Conservation (phyloP, 2,113 vertebrate genomes). For the Rhea americana region DNA sequence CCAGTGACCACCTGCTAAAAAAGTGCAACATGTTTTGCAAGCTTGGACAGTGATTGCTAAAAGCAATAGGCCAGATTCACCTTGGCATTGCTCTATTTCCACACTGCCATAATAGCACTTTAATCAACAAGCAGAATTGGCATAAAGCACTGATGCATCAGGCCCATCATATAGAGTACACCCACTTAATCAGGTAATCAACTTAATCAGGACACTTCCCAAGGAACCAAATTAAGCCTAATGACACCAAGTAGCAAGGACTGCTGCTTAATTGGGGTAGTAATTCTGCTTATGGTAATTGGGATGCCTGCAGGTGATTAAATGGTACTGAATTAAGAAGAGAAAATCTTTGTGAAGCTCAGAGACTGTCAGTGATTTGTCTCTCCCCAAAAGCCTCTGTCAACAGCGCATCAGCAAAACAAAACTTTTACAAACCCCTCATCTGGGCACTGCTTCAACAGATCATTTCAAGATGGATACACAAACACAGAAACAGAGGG, state of each 20-base stretch:
- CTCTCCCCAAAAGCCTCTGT: slow-evolving; percentile 57
- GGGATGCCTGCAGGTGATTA: slow-evolving; percentile 75
- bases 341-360: slow-evolving; percentile 52
- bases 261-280: slow-evolving; percentile 75
- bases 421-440: slow-evolving; percentile 14
- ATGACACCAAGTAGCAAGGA: slow-evolving; percentile 72
- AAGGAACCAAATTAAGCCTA: slow-evolving; percentile 78
- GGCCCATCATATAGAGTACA: slow-evolving; percentile 61
- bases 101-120: background rate
- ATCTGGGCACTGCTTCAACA: background rate
- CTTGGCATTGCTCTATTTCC: slow-evolving; percentile 6
- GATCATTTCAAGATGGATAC: background rate
- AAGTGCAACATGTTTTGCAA: background rate
- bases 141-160: slow-evolving; percentile 55
- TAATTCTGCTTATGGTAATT: slow-evolving; percentile 75
- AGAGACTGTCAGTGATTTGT: slow-evolving; percentile 54
- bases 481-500: background rate
- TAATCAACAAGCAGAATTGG: slow-evolving; percentile 58
- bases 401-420: slow-evolving; percentile 43
- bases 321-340: slow-evolving; percentile 62
- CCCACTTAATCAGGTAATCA: slow-evolving; percentile 77
- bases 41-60: background rate
- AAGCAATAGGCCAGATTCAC: slow-evolving; percentile 28
- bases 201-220: slow-evolving; percentile 77
- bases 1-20: background rate